Conservation (phyloP, 2,888 invertebrate species). For the Campoplex capitator region DNA sequence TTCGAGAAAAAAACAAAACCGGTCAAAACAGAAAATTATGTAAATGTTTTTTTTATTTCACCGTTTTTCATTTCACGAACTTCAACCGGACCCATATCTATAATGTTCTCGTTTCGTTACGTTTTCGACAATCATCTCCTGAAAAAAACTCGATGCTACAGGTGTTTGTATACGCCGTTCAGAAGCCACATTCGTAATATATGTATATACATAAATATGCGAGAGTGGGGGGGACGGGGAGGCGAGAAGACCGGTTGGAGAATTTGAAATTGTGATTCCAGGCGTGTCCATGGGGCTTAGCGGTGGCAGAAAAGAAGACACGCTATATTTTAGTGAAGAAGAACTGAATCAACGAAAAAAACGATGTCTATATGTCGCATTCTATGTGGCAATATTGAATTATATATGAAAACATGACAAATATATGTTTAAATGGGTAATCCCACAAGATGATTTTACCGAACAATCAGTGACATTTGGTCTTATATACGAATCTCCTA, state of each 20-base stretch:
- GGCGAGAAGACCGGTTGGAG: constrained; percentile 70
- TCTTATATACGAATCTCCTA: background rate
- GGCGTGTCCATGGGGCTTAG: constrained; percentile 76
- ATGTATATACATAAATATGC: background rate
- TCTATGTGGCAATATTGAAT: background rate
- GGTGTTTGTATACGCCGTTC: constrained; percentile 4
- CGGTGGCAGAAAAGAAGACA: constrained; percentile 71
- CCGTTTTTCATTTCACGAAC: background rate
- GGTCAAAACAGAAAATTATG: constrained; percentile 6
- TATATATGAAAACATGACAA: background rate
- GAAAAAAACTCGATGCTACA: constrained; percentile 30
- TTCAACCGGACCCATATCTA: background rate
- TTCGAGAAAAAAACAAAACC: background rate
- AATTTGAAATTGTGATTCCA: constrained; percentile 81
- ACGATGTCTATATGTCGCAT: background rate
- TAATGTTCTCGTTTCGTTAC: constrained; percentile 34
- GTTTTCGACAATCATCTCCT: constrained; percentile 8
- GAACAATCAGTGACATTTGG: background rate
- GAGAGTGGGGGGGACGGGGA: background rate
- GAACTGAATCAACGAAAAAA: constrained; percentile 58
- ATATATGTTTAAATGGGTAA: background rate
- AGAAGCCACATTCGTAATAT: background rate
- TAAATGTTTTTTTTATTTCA: background rate
- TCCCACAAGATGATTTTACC: background rate
- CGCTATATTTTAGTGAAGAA: constrained; percentile 49